These are phyloP conservation scores for Microplitis manilae DNA, from an alignment of 2,888 invertebrate species.

Conservation along the genomic window DNA sequence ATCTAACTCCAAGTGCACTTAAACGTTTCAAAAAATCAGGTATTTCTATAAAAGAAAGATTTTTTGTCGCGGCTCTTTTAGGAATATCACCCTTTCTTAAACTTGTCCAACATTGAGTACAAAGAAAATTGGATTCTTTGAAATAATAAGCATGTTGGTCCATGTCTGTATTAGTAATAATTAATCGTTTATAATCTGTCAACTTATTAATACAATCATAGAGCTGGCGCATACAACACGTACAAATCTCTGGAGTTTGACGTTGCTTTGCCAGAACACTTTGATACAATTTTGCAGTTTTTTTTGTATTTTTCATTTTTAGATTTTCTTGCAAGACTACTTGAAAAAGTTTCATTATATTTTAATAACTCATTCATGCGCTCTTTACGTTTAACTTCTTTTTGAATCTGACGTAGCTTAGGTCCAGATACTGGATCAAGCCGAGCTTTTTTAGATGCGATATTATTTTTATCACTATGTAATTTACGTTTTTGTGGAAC, in stretches of 20 bases:
- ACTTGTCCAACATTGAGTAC: background rate
- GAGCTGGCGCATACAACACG: background rate
- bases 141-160: background rate
- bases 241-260: background rate
- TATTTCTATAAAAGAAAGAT: background rate
- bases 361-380: background rate
- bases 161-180: background rate
- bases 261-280: background rate
- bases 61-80: background rate
- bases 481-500: no score
- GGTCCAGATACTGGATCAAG: no score
- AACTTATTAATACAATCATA: background rate
- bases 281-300: background rate
- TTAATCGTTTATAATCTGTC: background rate
- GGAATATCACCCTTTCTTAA: background rate
- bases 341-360: slow-evolving; percentile 2
- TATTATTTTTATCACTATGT: no score
- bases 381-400: background rate
- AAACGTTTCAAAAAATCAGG: slow-evolving; percentile 6
- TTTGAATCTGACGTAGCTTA: background rate
- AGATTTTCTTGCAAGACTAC: background rate
- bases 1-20: background rate
- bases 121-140: background rate
- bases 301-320: background rate
- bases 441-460: no score